Percentiles rank a stretch among this genome's conserved stretches.
phyloP scores from a whole-genome alignment of 92 coral and sea anemone species.

The Epizoanthus scotinus region DNA sequence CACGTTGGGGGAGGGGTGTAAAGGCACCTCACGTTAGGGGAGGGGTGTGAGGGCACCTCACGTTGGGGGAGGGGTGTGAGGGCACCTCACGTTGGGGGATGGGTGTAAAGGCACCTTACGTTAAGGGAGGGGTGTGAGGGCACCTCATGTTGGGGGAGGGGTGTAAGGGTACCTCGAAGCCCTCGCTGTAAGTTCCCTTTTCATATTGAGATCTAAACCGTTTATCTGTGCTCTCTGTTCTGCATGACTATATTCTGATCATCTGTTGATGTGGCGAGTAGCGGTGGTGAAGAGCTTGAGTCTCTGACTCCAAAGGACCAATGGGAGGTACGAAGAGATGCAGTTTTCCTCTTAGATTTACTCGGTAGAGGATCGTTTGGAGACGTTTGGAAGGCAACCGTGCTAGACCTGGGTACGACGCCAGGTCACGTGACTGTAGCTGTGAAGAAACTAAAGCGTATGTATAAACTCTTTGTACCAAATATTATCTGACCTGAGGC shows the following conservation, averaged over 20 bases:
- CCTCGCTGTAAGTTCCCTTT: no score
- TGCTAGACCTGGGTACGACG: slow-evolving; percentile 12
- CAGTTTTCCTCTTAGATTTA: not conserved
- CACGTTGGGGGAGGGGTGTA: no score
- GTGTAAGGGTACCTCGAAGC: no score
- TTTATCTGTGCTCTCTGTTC: no score
- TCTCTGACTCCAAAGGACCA: not conserved
- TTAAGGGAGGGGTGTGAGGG: no score
- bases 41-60: no score
- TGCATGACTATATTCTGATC: not conserved
- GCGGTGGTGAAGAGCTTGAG: not conserved
- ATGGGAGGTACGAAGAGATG: slow-evolving; percentile 2
- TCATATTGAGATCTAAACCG: no score
- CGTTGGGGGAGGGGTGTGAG: no score
- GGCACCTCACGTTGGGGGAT: no score
- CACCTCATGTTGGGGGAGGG: no score
- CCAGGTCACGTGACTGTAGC: not conserved
- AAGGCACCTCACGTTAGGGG: no score
- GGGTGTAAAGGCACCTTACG: no score
- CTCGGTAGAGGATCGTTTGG: not conserved
- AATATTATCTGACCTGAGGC: not conserved
- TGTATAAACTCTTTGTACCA: not conserved
- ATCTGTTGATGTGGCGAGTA: not conserved
- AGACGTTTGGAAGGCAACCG: not conserved
- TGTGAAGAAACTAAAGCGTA: not conserved